Base-by-base conservation (phyloP, 2,888 invertebrate genomes). In the Microchrysa polita region DNA sequence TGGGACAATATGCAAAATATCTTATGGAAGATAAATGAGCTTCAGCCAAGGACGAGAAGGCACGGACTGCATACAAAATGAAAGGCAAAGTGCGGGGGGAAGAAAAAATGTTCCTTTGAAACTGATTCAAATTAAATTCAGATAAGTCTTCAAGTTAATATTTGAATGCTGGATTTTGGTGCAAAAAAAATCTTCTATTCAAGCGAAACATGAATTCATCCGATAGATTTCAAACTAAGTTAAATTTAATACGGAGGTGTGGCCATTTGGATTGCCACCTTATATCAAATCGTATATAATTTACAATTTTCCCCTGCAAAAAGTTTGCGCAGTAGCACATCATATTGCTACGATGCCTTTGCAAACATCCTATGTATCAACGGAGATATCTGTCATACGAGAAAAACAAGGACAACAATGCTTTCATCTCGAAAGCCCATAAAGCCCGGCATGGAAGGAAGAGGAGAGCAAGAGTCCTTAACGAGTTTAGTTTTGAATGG, bases 271-370 rank as follows among this genome's bases (percentile, higher is more conserved):
- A 52, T 40, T 20, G 14, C 69, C 69, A 42, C 69, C 69, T 69
- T 57, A n/a, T n/a, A n/a, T 40, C 69, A 20, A 1, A 48, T 48
- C n/a, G n/a, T n/a, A 18, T 18, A 22, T 44, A 52, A 40, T 69
- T 14, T 9, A 27, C 10, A 22, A 5, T 12, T 22, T 44, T 65
- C 65, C 48, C 65, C 55, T 69, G 18, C 42, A 40, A 14, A 57
- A 69, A 53, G 27, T 34, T 69, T 55, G 57, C 69, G 69, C 69
- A 69, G 69, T 57, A 69, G 69, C 69, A 65, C 12, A 22, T 12
- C 14, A 12, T 14, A 20, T 65, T 53, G 22, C 57, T 55, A 18
- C 55, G 42, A 18, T 40, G 1, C 2, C 27, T 34, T n/a, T 34
- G 27, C 4, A 34, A 34, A 34, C 18, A 14, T 7, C 9, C 42